A percentile compares a stretch with the other conserved stretches of the same genome.
phyloP scores from a whole-genome alignment of 2,888 invertebrate species.

The Thymelicus acteon region DNA sequence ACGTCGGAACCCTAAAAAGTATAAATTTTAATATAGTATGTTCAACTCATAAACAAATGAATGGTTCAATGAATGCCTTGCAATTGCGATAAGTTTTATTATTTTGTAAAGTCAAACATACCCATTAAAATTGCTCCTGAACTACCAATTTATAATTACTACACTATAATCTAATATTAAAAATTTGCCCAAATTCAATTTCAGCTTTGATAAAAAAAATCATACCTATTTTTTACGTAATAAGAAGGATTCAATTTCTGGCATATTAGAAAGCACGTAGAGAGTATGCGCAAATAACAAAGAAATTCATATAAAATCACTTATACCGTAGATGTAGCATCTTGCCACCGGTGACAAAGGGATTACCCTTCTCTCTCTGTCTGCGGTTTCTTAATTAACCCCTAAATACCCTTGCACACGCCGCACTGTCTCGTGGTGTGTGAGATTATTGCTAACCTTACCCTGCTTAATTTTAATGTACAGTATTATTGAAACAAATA shows the following conservation, averaged over 20 bases:
- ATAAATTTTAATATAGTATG: too few relatives aligned
- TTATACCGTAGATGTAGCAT: constrained; percentile 53
- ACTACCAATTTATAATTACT: too few relatives aligned
- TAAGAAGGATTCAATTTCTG: background rate
- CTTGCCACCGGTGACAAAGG: constrained; percentile 77
- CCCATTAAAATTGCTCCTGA: too few relatives aligned
- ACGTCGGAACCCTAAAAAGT: too few relatives aligned
- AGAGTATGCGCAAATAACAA: constrained; percentile 8
- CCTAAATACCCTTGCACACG: constrained; percentile 75
- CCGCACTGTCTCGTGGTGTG: constrained; percentile 64
- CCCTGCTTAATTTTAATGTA: constrained; percentile 79
- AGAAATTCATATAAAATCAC: constrained; percentile 20
- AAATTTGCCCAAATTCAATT: too few relatives aligned
- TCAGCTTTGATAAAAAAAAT: too few relatives aligned
- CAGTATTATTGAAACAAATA: constrained; percentile 76
- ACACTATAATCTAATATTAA: too few relatives aligned
- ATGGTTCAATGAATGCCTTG: too few relatives aligned
- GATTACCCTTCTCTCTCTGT: constrained; percentile 67
- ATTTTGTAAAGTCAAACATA: too few relatives aligned
- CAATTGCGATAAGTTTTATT: too few relatives aligned
- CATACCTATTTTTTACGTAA: too few relatives aligned
- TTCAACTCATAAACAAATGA: too few relatives aligned
- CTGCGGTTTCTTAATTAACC: constrained; percentile 84
- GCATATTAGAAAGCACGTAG: background rate
- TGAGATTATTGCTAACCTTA: constrained; percentile 77